phyloP scores from a whole-genome alignment of 2,888 invertebrate species.

The Oasisia sp. region DNA sequence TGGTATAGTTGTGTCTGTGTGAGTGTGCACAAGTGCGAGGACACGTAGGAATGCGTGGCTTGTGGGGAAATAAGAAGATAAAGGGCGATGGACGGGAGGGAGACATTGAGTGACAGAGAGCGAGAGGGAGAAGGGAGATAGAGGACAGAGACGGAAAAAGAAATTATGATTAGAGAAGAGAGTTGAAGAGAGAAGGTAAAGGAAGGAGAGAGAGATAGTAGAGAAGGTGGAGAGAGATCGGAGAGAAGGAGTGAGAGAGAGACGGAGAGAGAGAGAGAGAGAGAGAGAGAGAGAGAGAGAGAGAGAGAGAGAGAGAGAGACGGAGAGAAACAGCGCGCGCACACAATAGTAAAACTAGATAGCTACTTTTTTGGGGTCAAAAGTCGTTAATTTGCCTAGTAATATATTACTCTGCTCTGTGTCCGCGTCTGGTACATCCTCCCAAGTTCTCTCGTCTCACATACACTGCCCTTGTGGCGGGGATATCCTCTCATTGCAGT shows the following conservation, averaged over 20 bases:
- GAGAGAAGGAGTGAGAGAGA: neutral
- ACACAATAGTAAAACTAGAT: too few relatives aligned
- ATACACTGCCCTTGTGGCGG: neutral
- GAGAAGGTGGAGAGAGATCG: neutral
- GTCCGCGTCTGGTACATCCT: too few relatives aligned
- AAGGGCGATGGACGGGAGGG: neutral
- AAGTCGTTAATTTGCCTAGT: neutral
- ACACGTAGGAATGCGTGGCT: too few relatives aligned
- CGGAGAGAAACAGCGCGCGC: too few relatives aligned
- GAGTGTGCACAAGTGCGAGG: too few relatives aligned
- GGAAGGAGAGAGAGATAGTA: neutral
- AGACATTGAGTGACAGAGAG: neutral
- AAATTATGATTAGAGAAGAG: neutral
- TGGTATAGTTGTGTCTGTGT: too few relatives aligned
- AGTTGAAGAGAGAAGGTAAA: neutral
- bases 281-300: conserved; percentile 18
- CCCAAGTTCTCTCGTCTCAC: neutral
- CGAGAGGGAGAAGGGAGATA: neutral
- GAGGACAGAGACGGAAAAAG: neutral
- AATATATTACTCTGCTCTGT: too few relatives aligned
- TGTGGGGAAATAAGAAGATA: too few relatives aligned
- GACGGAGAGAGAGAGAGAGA: conserved; percentile 14
- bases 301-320: conserved; percentile 23
- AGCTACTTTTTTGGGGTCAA: neutral
- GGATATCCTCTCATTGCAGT: neutral